Percentiles rank a stretch among this genome's conserved stretches.
Evolutionary conservation across 2,113 vertebrate species (phyloP).

Genomic region (Camelus bactrianus): DNA sequence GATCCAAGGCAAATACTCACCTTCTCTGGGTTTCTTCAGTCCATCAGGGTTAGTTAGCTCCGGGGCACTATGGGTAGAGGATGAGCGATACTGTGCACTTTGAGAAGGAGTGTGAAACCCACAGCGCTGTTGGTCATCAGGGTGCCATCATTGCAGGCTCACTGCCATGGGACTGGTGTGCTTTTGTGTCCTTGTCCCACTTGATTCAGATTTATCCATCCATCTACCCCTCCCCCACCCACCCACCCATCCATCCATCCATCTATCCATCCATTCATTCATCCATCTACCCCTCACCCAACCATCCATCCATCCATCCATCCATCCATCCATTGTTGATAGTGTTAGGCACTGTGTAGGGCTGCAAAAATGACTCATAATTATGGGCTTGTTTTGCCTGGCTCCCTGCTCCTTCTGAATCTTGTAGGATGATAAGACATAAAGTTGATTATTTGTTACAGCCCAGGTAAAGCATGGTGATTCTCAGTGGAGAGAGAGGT

Average conservation of each 20-base stretch:
- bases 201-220: background rate
- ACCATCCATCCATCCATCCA: too few relatives aligned
- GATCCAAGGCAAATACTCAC: too few relatives aligned
- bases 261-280: too few relatives aligned
- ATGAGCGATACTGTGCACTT: background rate
- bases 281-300: rapidly evolving
- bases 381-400: background rate
- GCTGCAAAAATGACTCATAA: background rate
- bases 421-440: background rate
- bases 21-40: background rate
- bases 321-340: background rate
- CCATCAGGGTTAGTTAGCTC: background rate
- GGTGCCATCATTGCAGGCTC: too few relatives aligned
- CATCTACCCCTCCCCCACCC: background rate
- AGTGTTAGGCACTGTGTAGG: rapidly evolving
- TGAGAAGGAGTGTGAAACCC: background rate
- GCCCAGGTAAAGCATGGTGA: background rate
- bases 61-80: background rate
- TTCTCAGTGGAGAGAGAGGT: background rate
- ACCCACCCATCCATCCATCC: background rate
- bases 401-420: background rate
- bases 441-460: background rate
- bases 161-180: rapidly evolving
- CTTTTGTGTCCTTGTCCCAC: background rate
- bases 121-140: background rate